Conservation (phyloP, 1,140 invertebrate genomes). For the Apolygus lucorum region DNA sequence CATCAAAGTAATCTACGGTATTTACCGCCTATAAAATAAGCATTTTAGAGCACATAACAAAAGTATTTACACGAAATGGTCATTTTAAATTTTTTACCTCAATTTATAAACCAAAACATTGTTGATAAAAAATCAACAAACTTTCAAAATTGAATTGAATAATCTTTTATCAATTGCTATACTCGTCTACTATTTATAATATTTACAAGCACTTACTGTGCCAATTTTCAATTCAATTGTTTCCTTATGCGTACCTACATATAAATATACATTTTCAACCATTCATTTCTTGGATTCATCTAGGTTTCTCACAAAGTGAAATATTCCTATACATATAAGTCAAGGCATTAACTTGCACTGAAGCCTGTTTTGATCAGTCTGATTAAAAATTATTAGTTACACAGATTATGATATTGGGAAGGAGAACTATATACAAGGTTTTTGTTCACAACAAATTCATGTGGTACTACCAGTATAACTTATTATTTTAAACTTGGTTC, state of each 20-base stretch:
- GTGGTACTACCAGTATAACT: too few relatives aligned
- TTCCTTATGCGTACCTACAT: neutral
- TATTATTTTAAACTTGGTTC: too few relatives aligned
- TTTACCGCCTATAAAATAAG: constrained; percentile 1
- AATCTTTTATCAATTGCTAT: neutral
- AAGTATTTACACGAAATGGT: constrained; percentile 11
- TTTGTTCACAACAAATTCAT: too few relatives aligned
- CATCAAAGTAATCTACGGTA: neutral
- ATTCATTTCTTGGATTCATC: neutral
- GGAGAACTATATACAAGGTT: too few relatives aligned
- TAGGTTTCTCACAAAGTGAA: neutral
- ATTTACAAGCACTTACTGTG: neutral
- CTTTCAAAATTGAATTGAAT: neutral
- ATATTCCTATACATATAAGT: neutral
- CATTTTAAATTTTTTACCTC: constrained; percentile 2
- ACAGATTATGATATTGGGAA: too few relatives aligned
- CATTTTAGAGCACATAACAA: neutral
- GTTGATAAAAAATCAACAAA: neutral
- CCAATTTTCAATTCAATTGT: neutral
- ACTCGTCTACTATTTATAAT: constrained; percentile 7
- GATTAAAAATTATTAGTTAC: neutral
- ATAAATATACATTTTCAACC: neutral
- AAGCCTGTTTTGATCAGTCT: neutral
- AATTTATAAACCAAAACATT: neutral
- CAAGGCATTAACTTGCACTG: neutral